Percentiles rank a stretch among this genome's conserved stretches.
These are phyloP conservation scores for Parelbella ahira DNA, from an alignment of 2,888 invertebrate genomes.

Conservation along the genomic window DNA sequence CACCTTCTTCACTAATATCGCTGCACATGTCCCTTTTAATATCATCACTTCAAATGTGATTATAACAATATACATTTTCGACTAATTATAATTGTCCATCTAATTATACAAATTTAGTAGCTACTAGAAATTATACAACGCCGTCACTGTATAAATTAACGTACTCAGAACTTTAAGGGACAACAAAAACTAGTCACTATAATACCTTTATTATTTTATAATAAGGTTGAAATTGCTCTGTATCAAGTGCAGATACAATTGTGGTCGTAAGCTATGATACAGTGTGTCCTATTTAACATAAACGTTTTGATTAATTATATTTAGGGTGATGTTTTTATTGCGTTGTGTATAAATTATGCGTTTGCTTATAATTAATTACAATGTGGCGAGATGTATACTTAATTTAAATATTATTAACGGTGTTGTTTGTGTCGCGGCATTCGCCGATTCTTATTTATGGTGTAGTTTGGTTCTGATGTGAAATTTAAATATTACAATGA, in stretches of 20 bases:
- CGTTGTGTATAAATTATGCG: constrained; percentile 11
- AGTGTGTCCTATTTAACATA: constrained; percentile 27
- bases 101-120: constrained; percentile 22
- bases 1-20: too few species aligned
- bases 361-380: constrained; percentile 13
- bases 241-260: neutral
- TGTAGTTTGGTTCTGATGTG: too few species aligned
- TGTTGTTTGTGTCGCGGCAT: too few species aligned
- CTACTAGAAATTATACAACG: constrained; percentile 29
- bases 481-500: too few species aligned
- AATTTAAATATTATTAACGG: constrained; percentile 9
- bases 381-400: neutral
- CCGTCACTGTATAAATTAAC: constrained; percentile 25
- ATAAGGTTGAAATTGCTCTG: neutral
- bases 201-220: neutral
- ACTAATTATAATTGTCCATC: constrained; percentile 21
- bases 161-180: constrained; percentile 1
- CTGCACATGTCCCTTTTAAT: too few species aligned
- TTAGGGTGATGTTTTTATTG: constrained; percentile 27
- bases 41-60: constrained; percentile 15
- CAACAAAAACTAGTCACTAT: neutral
- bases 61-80: constrained; percentile 12
- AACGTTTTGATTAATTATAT: constrained; percentile 29
- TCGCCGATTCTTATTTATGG: too few species aligned
- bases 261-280: constrained; percentile 21